These are phyloP conservation scores for Sinocyclocheilus rhinocerous DNA, from an alignment of 2,113 vertebrate species.

Conservation along the genomic window DNA sequence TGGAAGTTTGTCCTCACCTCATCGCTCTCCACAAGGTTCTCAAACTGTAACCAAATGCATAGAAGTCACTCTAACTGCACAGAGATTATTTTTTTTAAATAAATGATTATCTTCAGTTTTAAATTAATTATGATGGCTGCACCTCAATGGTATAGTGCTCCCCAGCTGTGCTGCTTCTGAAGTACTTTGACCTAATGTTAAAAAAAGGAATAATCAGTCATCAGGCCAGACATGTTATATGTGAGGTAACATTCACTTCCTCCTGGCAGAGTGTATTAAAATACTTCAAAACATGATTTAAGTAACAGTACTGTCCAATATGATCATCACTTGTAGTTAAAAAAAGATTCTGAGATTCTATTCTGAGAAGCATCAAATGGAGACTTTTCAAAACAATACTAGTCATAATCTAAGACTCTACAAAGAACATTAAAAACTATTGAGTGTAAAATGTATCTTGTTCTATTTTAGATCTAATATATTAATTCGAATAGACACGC, in stretches of 20 bases:
- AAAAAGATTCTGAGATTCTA: background rate
- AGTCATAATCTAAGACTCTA: background rate
- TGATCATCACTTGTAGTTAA: background rate
- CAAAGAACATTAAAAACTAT: background rate
- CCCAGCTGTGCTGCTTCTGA: constrained; percentile 73
- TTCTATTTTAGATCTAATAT: too few relatives aligned
- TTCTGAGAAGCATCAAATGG: background rate
- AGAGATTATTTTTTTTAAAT: background rate
- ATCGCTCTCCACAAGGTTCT: constrained; percentile 81
- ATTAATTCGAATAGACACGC: background rate
- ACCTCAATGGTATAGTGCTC: constrained; percentile 77
- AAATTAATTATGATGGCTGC: background rate
- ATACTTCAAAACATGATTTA: background rate
- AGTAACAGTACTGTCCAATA: background rate
- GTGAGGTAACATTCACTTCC: too few relatives aligned
- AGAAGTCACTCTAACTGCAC: background rate
- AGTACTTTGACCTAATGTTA: constrained; percentile 76
- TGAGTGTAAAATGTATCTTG: background rate
- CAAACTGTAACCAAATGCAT: constrained; percentile 72
- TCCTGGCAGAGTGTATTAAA: background rate
- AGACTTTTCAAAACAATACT: background rate
- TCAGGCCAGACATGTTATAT: background rate
- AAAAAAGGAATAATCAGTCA: background rate
- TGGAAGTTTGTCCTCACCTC: constrained; percentile 69
- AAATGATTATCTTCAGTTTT: too few relatives aligned